Base-by-base conservation (phyloP, 1,140 invertebrate species). In the Ceratoteleas bidentatus region DNA sequence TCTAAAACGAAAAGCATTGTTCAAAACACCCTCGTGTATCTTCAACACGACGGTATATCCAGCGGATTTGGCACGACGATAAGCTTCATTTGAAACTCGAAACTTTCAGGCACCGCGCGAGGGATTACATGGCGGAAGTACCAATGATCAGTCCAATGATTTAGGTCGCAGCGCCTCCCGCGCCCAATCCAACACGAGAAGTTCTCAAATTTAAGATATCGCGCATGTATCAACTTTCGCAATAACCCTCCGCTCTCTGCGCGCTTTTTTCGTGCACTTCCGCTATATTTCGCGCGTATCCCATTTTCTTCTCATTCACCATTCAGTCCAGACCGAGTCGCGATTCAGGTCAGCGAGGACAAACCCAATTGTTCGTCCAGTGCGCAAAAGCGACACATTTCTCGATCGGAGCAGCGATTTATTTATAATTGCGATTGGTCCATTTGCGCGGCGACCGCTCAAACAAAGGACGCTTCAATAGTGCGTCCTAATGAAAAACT, bases 401-500 rank as follows among this genome's bases (percentile, higher is more conserved):
- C 56, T 49, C 15, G 40, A 49, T 38, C 8, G 2, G 11, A 58
- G 5, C n/a, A n/a, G 47, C 33, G 8, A 43, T 77, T 47, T 47
- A 47, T 69, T 77, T 69, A 60, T 53, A 56, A 65, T 54, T 9
- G 16, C 16, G 13, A 36, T n/a, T 10, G 13, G 43, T 64, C 38
- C 13, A 50, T 57, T 47, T 15, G 0, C 11, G 36, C 50, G 38
- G 0, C 13, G n/a, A 8, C 50, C 52, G 60, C 36, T 24, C 15
- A 47, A 66, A 60, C 76, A 79, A 79, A 72, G 50, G 38, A 65
- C 40, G 61, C 62, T 73, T 73, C 68, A 80, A 73, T 73, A 79
- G 40, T 68, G 66, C 68, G 16, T 7, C 64, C 8, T 68, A 80
- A 80, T 80, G 62, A 73, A 79, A 78, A 80, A 80, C 69, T 73